Conservation (phyloP, 2,888 invertebrate genomes). For the Harpagoxenus sublaevis region DNA sequence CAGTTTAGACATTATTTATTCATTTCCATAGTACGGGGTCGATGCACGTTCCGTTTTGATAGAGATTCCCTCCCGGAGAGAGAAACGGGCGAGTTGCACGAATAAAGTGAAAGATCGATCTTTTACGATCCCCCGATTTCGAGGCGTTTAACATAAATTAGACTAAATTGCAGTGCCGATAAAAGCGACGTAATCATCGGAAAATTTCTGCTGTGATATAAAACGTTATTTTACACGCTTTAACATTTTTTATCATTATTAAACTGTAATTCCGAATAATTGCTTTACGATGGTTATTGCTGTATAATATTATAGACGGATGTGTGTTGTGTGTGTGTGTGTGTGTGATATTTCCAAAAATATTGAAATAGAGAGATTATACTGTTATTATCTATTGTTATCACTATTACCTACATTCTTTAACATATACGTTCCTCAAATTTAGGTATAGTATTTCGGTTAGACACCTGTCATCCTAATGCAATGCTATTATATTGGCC, state of each 20-base stretch:
- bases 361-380: constrained; percentile 17
- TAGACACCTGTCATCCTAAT: neutral
- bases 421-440: neutral
- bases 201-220: neutral
- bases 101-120: constrained; percentile 41
- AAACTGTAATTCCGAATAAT: constrained; percentile 15
- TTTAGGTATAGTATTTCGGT: neutral
- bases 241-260: constrained; percentile 13
- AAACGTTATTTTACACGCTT: neutral
- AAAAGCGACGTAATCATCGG: constrained; percentile 24
- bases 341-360: neutral
- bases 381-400: neutral
- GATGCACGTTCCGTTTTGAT: constrained; percentile 50
- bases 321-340: no score
- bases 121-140: constrained; percentile 37
- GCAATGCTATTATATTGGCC: constrained; percentile 24
- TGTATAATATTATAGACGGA: neutral
- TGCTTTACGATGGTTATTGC: neutral
- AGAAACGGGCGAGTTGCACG: constrained; percentile 28
- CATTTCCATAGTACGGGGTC: constrained; percentile 49
- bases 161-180: constrained; percentile 38
- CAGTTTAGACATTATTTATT: constrained; percentile 60
- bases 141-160: constrained; percentile 47
- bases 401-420: neutral
- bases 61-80: constrained; percentile 30